Percentiles rank a stretch among this genome's conserved stretches.
Evolutionary conservation across 1,140 invertebrate species (phyloP).

Genomic region (Drosophila suzukii): DNA sequence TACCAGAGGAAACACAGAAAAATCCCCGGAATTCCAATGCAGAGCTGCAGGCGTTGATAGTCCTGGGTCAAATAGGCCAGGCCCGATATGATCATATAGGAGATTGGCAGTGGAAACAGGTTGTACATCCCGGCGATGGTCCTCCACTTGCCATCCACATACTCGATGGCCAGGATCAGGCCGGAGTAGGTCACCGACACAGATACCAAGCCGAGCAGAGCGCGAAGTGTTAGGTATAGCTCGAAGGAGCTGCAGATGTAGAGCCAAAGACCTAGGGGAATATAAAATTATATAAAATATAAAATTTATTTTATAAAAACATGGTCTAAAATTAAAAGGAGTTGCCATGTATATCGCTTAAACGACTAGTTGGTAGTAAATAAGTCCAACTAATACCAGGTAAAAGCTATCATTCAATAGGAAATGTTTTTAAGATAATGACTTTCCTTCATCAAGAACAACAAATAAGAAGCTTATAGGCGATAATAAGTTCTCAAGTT

Average conservation of each 20-base stretch:
- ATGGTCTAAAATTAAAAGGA: too few relatives aligned
- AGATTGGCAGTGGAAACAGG: conserved; percentile 89
- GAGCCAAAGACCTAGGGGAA: conserved; percentile 85
- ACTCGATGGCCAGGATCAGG: conserved; percentile 89
- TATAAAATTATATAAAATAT: not conserved
- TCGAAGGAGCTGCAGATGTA: conserved; percentile 88
- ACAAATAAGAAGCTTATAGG: not conserved
- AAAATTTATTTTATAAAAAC: too few relatives aligned
- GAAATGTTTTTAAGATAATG: not conserved
- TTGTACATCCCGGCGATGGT: conserved; percentile 90
- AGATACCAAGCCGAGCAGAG: conserved; percentile 88
- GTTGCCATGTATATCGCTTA: too few relatives aligned
- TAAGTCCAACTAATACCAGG: too few relatives aligned
- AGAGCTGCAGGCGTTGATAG: conserved; percentile 90
- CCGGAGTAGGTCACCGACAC: conserved; percentile 90
- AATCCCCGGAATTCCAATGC: conserved; percentile 89
- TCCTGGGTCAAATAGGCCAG: conserved; percentile 89
- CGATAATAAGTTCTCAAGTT: not conserved
- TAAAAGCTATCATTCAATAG: not conserved
- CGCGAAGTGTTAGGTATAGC: conserved; percentile 87
- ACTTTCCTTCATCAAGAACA: not conserved
- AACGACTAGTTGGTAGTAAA: too few relatives aligned
- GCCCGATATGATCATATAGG: conserved; percentile 90
- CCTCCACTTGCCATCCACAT: conserved; percentile 90
- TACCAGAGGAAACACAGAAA: conserved; percentile 88